phyloP scores from a whole-genome alignment of 2,797 vertebrate genomes.

The Xenentodon cancila region DNA sequence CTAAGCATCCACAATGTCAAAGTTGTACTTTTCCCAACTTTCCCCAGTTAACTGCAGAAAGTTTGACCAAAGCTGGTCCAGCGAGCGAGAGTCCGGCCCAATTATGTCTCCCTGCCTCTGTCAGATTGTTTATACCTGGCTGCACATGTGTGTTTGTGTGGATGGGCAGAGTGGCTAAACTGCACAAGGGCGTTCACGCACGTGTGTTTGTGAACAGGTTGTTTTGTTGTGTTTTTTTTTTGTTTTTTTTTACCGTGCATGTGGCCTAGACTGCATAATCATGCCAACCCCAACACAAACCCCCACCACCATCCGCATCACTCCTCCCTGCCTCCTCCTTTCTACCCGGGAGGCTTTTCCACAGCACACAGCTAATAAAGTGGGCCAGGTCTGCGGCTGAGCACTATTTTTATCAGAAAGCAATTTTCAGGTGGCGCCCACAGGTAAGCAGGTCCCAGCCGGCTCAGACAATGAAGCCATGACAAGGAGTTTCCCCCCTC shows the following conservation, averaged over 20 bases:
- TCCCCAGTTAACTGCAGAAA: slow-evolving; percentile 44
- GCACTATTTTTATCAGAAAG: slow-evolving; percentile 83
- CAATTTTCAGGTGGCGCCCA: slow-evolving; percentile 80
- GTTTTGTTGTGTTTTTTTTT: not conserved
- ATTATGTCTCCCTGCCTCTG: slow-evolving; percentile 75
- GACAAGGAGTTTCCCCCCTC: slow-evolving; percentile 69
- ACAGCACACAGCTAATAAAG: slow-evolving; percentile 78
- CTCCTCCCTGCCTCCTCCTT: slow-evolving; percentile 31
- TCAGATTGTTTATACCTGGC: slow-evolving; percentile 74
- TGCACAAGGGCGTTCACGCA: slow-evolving; percentile 37
- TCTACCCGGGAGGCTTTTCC: slow-evolving; percentile 78
- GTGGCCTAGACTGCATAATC: slow-evolving; percentile 29
- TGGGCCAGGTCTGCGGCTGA: slow-evolving; percentile 79
- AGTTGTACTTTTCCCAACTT: slow-evolving; percentile 70
- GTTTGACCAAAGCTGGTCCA: slow-evolving; percentile 44
- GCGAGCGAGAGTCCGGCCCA: slow-evolving; percentile 65
- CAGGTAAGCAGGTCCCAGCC: slow-evolving; percentile 71
- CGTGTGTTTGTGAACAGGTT: slow-evolving; percentile 21
- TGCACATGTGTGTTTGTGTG: slow-evolving; percentile 65
- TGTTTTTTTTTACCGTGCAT: slow-evolving; percentile 12
- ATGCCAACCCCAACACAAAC: not conserved
- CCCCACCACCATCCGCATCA: slow-evolving; percentile 16
- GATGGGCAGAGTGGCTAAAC: slow-evolving; percentile 55
- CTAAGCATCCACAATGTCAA: slow-evolving; percentile 57
- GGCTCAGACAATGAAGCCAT: slow-evolving; percentile 66